Conservation (phyloP, 2,888 invertebrate genomes). For the Noctua comes region DNA sequence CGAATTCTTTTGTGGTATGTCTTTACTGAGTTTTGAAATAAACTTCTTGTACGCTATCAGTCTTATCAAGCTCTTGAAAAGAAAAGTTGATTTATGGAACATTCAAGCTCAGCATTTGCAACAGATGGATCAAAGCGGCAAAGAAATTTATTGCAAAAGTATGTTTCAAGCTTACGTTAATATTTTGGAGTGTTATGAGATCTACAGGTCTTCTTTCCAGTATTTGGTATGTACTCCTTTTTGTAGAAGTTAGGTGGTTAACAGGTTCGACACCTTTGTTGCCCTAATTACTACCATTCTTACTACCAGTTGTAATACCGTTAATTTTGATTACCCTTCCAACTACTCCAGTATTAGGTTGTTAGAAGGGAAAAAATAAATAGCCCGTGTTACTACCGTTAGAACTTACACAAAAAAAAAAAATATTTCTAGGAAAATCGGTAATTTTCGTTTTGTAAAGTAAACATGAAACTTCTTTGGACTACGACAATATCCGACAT, state of each 20-base stretch:
- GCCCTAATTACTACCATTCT: too few relatives aligned
- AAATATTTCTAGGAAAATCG: too few relatives aligned
- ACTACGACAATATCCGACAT: too few relatives aligned
- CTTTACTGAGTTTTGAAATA: conserved; percentile 21
- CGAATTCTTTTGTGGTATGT: not conserved
- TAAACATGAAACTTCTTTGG: too few relatives aligned
- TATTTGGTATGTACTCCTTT: not conserved
- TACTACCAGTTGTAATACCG: too few relatives aligned
- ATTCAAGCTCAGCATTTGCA: not conserved
- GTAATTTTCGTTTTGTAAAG: too few relatives aligned
- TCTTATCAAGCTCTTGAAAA: conserved; percentile 5
- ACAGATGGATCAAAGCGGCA: not conserved
- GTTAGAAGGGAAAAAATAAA: too few relatives aligned
- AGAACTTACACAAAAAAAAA: too few relatives aligned
- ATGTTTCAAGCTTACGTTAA: conserved; percentile 32
- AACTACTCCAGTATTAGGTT: too few relatives aligned
- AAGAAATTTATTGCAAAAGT: not conserved
- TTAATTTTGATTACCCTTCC: too few relatives aligned
- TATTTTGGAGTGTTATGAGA: conserved; percentile 22
- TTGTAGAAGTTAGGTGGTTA: not conserved
- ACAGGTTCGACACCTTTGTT: not conserved
- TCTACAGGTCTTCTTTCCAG: conserved; percentile 14
- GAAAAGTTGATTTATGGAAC: conserved; percentile 26
- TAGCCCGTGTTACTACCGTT: too few relatives aligned
- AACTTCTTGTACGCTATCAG: conserved; percentile 29